Conservation (phyloP, 35 echinoderm and acorn worm genomes). For the Anneissia japonica region DNA sequence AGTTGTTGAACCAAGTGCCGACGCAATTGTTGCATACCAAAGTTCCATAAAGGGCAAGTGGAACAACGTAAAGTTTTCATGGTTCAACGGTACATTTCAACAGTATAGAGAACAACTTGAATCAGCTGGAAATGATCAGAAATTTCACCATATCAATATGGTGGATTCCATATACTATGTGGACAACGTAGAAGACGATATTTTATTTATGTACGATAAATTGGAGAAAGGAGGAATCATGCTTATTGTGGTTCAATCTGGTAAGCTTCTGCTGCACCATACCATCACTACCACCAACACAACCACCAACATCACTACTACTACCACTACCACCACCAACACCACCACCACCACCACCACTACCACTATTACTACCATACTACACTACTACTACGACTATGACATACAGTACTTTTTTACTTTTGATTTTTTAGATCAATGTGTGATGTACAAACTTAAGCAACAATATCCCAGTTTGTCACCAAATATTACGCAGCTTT, state of each 20-base stretch:
- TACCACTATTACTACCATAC: no score
- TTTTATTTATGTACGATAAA: background rate
- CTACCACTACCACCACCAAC: no score
- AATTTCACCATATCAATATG: background rate
- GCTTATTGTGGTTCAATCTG: background rate
- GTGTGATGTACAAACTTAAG: no score
- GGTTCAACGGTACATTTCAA: background rate
- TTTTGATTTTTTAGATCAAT: no score
- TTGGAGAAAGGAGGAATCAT: background rate
- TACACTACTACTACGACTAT: no score
- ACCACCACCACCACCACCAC: no score
- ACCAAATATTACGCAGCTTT: no score
- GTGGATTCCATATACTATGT: background rate
- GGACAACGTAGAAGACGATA: background rate
- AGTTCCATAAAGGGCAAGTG: background rate
- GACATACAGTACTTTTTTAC: no score
- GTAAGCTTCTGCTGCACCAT: no score
- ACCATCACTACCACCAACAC: no score
- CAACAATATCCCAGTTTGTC: no score
- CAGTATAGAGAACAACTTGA: background rate
- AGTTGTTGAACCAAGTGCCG: background rate
- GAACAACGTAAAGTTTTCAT: background rate
- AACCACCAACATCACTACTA: no score
- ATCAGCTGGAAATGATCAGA: background rate
- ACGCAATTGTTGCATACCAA: background rate